phyloP scores from a whole-genome alignment of 2,888 invertebrate species.

The Phyllotreta cruciferae region DNA sequence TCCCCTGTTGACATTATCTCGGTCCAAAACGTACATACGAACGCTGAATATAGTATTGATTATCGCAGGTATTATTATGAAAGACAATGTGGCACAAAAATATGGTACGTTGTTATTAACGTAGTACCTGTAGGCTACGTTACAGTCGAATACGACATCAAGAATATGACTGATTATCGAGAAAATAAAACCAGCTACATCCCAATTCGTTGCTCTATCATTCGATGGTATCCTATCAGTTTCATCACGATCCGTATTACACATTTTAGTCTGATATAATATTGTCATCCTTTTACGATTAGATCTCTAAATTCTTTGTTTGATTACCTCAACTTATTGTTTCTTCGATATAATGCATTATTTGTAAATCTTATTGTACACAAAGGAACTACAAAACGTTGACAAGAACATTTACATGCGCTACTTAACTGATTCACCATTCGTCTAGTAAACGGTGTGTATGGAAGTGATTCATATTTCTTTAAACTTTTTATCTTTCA shows the following conservation, averaged over 20 bases:
- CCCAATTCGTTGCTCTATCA: conserved; percentile 66
- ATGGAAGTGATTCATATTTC: conserved; percentile 9
- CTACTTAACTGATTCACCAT: conserved; percentile 2
- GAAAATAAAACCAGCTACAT: conserved; percentile 69
- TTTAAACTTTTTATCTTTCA: background rate
- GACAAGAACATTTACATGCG: conserved; percentile 19
- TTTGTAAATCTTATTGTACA: conserved; percentile 20
- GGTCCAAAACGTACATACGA: conserved; percentile 72
- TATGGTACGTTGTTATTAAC: conserved; percentile 64
- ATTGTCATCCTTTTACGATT: conserved; percentile 46
- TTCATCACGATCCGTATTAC: conserved; percentile 63
- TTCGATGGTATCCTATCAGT: conserved; percentile 68
- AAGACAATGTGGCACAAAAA: conserved; percentile 73
- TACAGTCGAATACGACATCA: conserved; percentile 74
- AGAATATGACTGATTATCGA: conserved; percentile 74
- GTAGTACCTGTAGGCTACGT: conserved; percentile 71
- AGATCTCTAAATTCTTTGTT: conserved; percentile 6
- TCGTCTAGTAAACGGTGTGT: conserved; percentile 5
- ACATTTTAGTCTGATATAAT: conserved; percentile 52
- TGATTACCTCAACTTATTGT: conserved; percentile 15
- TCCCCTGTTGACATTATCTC: conserved; percentile 62
- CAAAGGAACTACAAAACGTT: conserved; percentile 20
- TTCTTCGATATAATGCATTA: background rate
- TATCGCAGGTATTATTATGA: conserved; percentile 76
- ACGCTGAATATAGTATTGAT: conserved; percentile 78